Conservation (phyloP, 2,888 invertebrate species). For the Pristionchus mayeri region DNA sequence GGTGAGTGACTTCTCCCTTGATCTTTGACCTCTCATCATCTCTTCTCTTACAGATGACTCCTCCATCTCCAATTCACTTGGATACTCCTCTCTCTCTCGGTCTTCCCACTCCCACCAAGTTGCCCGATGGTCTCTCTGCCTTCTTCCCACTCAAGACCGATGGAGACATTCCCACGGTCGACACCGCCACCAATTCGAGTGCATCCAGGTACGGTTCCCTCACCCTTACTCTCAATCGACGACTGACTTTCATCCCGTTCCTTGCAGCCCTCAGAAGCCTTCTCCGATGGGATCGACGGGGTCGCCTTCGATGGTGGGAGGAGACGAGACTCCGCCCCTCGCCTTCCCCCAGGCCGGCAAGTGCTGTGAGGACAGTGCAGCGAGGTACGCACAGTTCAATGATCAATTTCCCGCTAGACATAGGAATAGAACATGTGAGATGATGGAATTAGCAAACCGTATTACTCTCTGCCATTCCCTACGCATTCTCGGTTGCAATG, state of each 20-base stretch:
- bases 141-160: slow-evolving; percentile 43
- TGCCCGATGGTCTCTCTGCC: slow-evolving; percentile 24
- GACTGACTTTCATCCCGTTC: background rate
- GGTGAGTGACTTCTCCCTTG: background rate
- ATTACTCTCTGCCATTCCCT: no score
- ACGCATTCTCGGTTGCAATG: background rate
- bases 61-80: background rate
- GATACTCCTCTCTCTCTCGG: slow-evolving; percentile 19
- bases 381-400: background rate
- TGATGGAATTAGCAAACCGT: no score
- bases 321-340: slow-evolving; percentile 5
- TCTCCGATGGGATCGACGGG: slow-evolving; percentile 4
- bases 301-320: slow-evolving; percentile 7
- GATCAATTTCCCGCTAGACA: no score
- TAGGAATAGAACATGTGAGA: no score
- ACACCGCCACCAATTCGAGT: slow-evolving; percentile 66
- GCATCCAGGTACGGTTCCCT: slow-evolving; percentile 59
- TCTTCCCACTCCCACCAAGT: background rate
- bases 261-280: slow-evolving; percentile 45
- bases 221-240: background rate
- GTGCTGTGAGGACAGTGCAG: slow-evolving; percentile 26
- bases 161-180: slow-evolving; percentile 36
- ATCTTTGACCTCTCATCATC: background rate
- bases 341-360: background rate
- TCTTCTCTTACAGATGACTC: background rate